A percentile compares a stretch with the other conserved stretches of the same genome.
Evolutionary conservation across 2,888 invertebrate genomes (phyloP).

Genomic region (Ennomos erosarius): DNA sequence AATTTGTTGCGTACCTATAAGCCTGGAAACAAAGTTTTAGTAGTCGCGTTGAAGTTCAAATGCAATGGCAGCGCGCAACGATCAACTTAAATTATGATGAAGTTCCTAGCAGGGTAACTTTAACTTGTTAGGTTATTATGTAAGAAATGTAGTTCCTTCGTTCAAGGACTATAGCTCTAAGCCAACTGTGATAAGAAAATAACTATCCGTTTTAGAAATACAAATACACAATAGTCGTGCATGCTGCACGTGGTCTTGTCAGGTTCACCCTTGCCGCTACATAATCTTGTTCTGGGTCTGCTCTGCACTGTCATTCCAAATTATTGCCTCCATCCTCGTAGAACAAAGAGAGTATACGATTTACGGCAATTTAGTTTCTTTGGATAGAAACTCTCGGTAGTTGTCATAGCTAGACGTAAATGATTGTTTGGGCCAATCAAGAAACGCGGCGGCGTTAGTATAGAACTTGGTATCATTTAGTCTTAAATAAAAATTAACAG

Average conservation of each 20-base stretch:
- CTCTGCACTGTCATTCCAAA: conserved; percentile 16
- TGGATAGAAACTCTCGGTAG: too few relatives aligned
- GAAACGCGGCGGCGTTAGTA: too few relatives aligned
- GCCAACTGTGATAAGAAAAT: background rate
- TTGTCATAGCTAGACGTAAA: too few relatives aligned
- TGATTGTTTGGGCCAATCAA: too few relatives aligned
- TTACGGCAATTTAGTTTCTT: conserved; percentile 3
- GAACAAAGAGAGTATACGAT: conserved; percentile 4
- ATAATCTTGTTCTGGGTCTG: conserved; percentile 25
- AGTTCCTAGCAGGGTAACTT: conserved; percentile 1
- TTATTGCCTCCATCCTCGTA: conserved; percentile 8
- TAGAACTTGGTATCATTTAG: too few relatives aligned
- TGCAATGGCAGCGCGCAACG: too few relatives aligned
- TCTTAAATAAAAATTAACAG: too few relatives aligned
- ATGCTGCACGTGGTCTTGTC: conserved; percentile 1
- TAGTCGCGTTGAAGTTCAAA: too few relatives aligned
- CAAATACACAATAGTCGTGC: too few relatives aligned
- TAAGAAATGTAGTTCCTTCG: background rate
- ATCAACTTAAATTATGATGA: too few relatives aligned
- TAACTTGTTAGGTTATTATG: background rate
- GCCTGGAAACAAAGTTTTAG: too few relatives aligned
- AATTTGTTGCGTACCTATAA: too few relatives aligned
- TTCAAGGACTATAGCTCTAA: background rate
- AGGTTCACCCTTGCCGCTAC: conserved; percentile 11
- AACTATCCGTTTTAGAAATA: background rate